Base-by-base conservation (phyloP, 2,113 vertebrate genomes). In the Hystrix cristata region DNA sequence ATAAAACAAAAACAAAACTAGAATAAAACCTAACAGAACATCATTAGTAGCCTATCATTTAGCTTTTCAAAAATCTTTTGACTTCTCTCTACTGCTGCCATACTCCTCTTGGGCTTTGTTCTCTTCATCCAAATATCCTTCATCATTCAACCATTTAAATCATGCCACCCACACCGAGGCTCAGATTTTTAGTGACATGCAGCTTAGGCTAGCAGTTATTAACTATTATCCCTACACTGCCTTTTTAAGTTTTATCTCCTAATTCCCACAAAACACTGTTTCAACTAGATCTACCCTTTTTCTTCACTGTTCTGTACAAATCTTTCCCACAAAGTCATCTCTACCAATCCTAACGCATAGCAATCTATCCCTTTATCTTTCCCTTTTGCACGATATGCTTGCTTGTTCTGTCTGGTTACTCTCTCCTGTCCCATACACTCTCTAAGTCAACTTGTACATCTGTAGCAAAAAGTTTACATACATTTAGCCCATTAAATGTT, bases 231-330 rank as follows among this genome's bases (percentile, higher is more conserved):
- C 57, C 64, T 11, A 23, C 69, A 84, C 0, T 84, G 13, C 76
- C 51, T 69, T 88, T 16, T 82, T 23, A 95, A 89, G 10, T 64
- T 93, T 92, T 72, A 94, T 78, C 55, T 91, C 43, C 14, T 94
- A 92, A 57, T 57, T 88, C 78, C 27, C 57, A 89, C 21, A 86
- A 90, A 97, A 95, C 65, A 90, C 7, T 83, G 48, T 59, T 92
- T 69, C 65, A 88, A 74, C 16, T 60, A 53, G 11, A 82, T 46
- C 29, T 38, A 93, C 29, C 2, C 87, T 29, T 71, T 91, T 95
- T 38, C 29, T 86, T 95, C 59, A 87, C 5, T 86, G 46, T 59
- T 25, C 76, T 94, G 18, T 38, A 96, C 53, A 87, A 90, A 46
- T 94, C 55, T 91, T 89, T 62, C 79, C 38, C 14, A 89, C n/a